Percentiles rank a stretch among this genome's conserved stretches.
phyloP scores from a whole-genome alignment of 2,113 vertebrate species.

The Morone saxatilis region DNA sequence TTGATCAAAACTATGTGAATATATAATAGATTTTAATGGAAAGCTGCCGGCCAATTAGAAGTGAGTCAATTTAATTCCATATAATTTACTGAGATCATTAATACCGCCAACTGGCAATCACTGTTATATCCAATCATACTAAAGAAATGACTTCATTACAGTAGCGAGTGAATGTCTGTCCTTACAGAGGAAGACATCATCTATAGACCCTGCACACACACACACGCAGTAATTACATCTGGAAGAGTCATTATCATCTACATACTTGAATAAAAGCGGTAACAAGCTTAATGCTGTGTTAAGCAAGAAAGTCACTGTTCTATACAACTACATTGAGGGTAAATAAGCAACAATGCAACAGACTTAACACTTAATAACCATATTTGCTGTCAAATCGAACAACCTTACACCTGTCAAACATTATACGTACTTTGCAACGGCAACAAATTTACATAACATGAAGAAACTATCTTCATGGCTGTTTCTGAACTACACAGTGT shows the following conservation, averaged over 20 bases:
- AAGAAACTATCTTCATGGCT: neutral
- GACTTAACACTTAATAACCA: neutral
- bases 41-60: neutral
- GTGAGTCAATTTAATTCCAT: neutral
- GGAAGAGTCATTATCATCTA: neutral
- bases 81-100: neutral
- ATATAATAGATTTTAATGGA: constrained; percentile 5
- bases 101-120: neutral
- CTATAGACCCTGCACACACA: neutral
- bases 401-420: no score
- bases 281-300: neutral
- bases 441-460: neutral
- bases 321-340: neutral
- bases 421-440: neutral
- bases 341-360: neutral
- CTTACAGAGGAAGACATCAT: constrained; percentile 8
- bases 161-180: neutral
- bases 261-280: neutral
- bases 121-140: constrained; percentile 5
- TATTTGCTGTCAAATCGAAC: neutral
- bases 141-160: constrained; percentile 27
- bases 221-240: neutral
- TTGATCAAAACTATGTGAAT: neutral
- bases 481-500: neutral
- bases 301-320: neutral